Percentiles rank a stretch among this genome's conserved stretches.
phyloP scores from a whole-genome alignment of 2,797 vertebrate genomes.

The Ceryle rudis region DNA sequence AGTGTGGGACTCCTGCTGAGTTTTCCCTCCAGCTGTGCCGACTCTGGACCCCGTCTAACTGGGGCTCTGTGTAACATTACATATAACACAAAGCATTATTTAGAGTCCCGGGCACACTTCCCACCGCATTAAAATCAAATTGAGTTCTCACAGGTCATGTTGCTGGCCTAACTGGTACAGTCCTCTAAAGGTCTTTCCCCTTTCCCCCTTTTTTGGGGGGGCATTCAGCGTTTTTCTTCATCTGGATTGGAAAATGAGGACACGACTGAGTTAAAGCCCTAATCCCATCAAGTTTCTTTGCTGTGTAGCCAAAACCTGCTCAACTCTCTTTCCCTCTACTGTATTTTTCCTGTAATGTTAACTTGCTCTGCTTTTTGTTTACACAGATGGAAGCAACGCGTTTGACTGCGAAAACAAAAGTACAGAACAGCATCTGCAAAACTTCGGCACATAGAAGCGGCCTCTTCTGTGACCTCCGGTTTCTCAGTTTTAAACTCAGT shows the following conservation, averaged over 20 bases:
- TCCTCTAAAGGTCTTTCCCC: neutral
- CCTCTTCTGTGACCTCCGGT: neutral
- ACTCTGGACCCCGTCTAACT: neutral
- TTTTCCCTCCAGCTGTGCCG: neutral
- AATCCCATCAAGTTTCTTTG: neutral
- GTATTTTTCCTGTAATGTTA: neutral
- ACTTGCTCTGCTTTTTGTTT: slow-evolving; percentile 14
- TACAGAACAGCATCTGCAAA: neutral
- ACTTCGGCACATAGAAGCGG: fast-evolving
- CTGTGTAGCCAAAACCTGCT: neutral
- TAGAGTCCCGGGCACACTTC: neutral
- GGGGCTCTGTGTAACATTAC: neutral
- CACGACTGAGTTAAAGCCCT: neutral
- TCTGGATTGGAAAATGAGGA: neutral
- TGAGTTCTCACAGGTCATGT: neutral
- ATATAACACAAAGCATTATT: neutral
- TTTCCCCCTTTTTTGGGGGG: neutral
- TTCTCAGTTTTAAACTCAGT: neutral
- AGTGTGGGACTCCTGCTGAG: neutral
- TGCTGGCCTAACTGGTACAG: neutral
- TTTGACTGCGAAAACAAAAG: neutral
- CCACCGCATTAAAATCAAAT: neutral
- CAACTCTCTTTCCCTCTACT: neutral
- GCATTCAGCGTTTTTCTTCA: neutral
- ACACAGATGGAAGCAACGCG: neutral